Evolutionary conservation across 2,797 vertebrate genomes (phyloP), one percentile per base, ranked within the genome.

Genomic region (Micrastur ruficollis): DNA sequence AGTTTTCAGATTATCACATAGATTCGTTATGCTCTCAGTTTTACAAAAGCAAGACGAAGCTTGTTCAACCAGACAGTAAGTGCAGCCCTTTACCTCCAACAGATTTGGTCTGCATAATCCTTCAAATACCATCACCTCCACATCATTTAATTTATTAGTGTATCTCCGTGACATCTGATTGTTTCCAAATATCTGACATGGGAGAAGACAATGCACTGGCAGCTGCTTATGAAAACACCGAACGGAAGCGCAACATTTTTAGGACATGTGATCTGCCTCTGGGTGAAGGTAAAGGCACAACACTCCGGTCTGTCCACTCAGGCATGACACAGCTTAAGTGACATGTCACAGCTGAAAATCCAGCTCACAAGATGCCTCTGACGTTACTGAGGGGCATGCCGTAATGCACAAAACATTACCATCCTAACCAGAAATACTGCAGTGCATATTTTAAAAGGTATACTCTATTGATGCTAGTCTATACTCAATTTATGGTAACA

Each of bases 271-370:
- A 93, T 93, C 79, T 91, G 61, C 46, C 68, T 42, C 59, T 47
- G 56, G 34, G 9, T 71, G n/a, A 82, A 80, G 66, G 10, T 65
- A 58, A 89, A 83, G 66, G 58, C 85, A 85, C 38, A 82, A 26
- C 47, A 91, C 36, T 27, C 65, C 20, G 26, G 20, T 65, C 56
- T 85, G 58, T 65, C 65, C 55, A 38, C 20, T 76, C 63, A 38
- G 83, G 86, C 80, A 70, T 34, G 34, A 79, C 65, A 78, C 52
- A 76, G 61, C 25, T 86, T 53, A 94, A 94, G 67, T 91, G 89
- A 87, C 96, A 94, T 52, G 78, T n/a, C 94, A 95, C 89, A 97
- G 89, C 79, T 92, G 85, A 96, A 95, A 95, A 95, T 91, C 47
- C 72, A 90, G 65, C 74, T 85, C 1, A 0, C 2, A 6, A 89